Base-by-base conservation (phyloP, 2,797 vertebrate species). In the Acrossocheilus wenchowensis region DNA sequence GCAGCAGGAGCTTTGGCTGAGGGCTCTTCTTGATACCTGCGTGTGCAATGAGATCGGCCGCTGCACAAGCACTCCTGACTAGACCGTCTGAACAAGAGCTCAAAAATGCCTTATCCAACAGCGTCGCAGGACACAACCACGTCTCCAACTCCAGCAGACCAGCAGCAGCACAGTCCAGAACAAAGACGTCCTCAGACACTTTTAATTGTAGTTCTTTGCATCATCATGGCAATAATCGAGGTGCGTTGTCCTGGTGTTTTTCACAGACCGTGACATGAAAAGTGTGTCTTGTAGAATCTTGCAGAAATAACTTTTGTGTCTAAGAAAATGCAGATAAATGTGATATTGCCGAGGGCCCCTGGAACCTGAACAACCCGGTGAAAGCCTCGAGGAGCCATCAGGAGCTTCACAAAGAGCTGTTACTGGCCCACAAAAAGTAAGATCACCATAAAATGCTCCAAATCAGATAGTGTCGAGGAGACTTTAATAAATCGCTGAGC, bases 381-480 rank as follows among this genome's bases (percentile, higher is more conserved):
- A 94, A 93, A 87, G 45, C 89, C 6, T 91, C 94, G n/a, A 92
- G 93, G 87, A 93, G 92, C 69, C 95, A 96, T 81, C 94, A 95
- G 26, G 94, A 95, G 87, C 94, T 96, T 17, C 94, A 95, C 91
- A 94, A 92, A 81, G 95, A 96, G 72, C 91, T 96, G 66, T 91
- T 96, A 0, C 91, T 95, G 87, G 92, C 95, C 30, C 94, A 96
- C 88, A 96, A 90, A 84, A 94, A 93, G 95, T 95, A 92, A 86
- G 92, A 80, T 74, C 72, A 85, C 75, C 80, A 68, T 34, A 15
- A 84, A 74, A 48, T 5, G 36, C 4, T 73, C 36, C 26, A 48
- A 79, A 71, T 26, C 21, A 66, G 36, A 68, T 41, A 57, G 60
- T 9, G 62, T 52, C 26, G 9, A 15, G 64, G 19, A 43, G 64